Conservation (phyloP, 1,140 invertebrate species). For the Neodiprion virginianus region DNA sequence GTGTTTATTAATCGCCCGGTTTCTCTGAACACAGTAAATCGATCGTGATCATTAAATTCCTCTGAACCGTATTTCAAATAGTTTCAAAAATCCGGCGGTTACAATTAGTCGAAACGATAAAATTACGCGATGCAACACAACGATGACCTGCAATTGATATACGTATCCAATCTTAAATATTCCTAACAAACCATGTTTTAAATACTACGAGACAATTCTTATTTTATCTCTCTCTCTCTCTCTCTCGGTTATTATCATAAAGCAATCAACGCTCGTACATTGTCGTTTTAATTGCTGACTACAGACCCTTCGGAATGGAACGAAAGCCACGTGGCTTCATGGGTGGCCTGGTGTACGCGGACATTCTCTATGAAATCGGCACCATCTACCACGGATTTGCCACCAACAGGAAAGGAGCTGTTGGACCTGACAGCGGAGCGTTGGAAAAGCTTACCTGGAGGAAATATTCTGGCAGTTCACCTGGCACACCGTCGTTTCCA, state of each 20-base stretch:
- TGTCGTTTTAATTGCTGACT: not conserved
- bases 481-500: conserved; percentile 48
- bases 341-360: conserved; percentile 70
- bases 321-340: conserved; percentile 66
- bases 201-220: not conserved
- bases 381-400: conserved; percentile 63
- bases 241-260: conserved; percentile 32
- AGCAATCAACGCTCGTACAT: conserved; percentile 36
- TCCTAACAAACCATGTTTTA: not conserved
- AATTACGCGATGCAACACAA: no score
- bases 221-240: not conserved
- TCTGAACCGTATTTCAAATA: not conserved
- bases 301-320: conserved; percentile 72
- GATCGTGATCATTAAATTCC: not conserved
- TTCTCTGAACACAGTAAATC: not conserved
- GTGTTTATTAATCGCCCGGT: not conserved
- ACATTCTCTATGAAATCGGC: conserved; percentile 66
- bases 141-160: no score
- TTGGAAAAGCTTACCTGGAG: conserved; percentile 37
- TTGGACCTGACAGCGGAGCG: conserved; percentile 58
- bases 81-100: no score
- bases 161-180: not conserved
- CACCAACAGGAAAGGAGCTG: conserved; percentile 66
- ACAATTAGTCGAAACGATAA: no score
- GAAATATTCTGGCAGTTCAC: conserved; percentile 44